A percentile compares a stretch with the other conserved stretches of the same genome.
Conservation (phyloP, 2,888 invertebrate species). For the Pachymerium ferrugineum region DNA sequence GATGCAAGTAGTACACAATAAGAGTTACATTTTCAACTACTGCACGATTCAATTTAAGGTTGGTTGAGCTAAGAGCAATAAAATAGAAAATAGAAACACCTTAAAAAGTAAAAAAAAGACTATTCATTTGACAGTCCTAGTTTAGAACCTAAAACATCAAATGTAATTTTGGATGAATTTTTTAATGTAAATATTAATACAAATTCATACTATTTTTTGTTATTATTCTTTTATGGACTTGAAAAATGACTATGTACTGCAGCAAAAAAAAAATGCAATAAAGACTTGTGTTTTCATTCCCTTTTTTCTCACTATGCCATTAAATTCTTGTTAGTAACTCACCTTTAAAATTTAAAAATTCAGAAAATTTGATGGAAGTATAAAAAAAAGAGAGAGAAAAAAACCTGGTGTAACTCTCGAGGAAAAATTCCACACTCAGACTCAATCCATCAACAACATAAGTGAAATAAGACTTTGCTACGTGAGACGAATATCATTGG, state of each 20-base stretch:
- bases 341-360: neutral
- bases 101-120: neutral
- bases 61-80: no score
- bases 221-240: neutral
- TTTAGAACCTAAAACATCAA: neutral
- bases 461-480: slow-evolving; percentile 20
- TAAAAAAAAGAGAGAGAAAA: neutral
- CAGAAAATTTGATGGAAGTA: neutral
- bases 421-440: slow-evolving; percentile 19
- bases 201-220: neutral
- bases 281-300: slow-evolving; percentile 19
- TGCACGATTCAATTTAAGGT: neutral
- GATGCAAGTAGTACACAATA: neutral
- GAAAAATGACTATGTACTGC: slow-evolving; percentile 5
- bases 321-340: slow-evolving; percentile 6
- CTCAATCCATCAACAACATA: slow-evolving; percentile 24
- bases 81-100: no score
- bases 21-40: no score
- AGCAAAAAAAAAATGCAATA: neutral
- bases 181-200: neutral
- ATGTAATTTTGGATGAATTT: neutral
- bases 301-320: neutral
- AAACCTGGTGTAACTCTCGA: slow-evolving; percentile 10
- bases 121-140: neutral
- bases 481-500: slow-evolving; percentile 25